Percentiles rank a stretch among this genome's conserved stretches.
phyloP scores from a whole-genome alignment of 2,888 invertebrate genomes.

The Pardosa pseudoannulata region DNA sequence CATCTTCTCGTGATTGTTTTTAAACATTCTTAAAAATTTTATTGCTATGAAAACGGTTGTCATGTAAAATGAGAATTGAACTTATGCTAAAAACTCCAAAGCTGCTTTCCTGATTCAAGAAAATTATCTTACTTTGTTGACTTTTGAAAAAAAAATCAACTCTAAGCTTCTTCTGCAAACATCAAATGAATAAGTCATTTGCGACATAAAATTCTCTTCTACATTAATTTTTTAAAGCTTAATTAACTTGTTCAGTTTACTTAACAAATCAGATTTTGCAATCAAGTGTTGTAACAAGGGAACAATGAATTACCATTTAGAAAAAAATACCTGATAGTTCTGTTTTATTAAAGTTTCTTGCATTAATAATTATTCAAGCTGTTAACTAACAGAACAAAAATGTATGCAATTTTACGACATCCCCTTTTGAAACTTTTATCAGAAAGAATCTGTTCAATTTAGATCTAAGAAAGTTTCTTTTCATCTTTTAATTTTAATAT shows the following conservation, averaged over 20 bases:
- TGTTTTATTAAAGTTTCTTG: neutral
- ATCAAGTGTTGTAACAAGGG: slow-evolving; percentile 16
- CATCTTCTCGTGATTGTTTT: too few species aligned
- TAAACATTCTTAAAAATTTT: too few species aligned
- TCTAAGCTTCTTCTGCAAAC: slow-evolving; percentile 19
- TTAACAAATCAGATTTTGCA: slow-evolving; percentile 26
- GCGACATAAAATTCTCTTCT: slow-evolving; percentile 16
- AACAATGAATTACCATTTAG: neutral
- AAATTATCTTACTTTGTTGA: too few species aligned
- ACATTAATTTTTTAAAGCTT: slow-evolving; percentile 43
- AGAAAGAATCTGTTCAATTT: too few species aligned
- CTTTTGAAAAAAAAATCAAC: too few species aligned
- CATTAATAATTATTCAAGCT: neutral
- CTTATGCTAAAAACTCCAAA: too few species aligned
- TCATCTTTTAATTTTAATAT: too few species aligned
- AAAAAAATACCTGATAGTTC: neutral
- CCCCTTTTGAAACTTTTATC: too few species aligned
- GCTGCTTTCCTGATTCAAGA: too few species aligned
- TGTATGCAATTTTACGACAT: neutral
- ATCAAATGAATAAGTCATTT: slow-evolving; percentile 28
- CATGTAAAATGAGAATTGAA: too few species aligned
- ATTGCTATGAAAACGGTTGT: too few species aligned
- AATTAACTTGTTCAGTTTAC: slow-evolving; percentile 43
- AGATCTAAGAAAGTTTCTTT: too few species aligned
- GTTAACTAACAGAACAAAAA: neutral